Base-by-base conservation (phyloP, 2,888 invertebrate species). In the Gonocerus acuteangulatus region DNA sequence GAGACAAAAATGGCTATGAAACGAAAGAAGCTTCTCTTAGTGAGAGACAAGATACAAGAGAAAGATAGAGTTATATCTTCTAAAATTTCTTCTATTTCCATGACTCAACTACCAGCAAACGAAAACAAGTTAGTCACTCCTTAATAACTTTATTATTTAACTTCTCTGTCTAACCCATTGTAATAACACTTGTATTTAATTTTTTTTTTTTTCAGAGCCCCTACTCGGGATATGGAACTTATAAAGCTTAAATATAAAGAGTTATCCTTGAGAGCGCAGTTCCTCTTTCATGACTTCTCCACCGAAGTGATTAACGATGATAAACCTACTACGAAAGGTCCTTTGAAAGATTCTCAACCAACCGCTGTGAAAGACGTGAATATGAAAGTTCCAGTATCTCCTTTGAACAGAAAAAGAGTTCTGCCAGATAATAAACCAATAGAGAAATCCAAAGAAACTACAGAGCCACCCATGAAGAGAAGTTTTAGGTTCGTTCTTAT, bases 211-310 rank as follows among this genome's bases (percentile, higher is more conserved):
- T 39, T 48, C 47, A 65, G 64, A 57, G 57, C 44, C 36, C 27
- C 45, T 7, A 58, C 19, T 18, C 34, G 62, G 47, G 60, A 59
- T 21, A 47, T 56, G 18, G 64, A 65, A 39, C 36, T 65, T n/a
- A 48, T 60, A 18, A 65, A 42, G 6, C 36, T 65, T 16, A 60
- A 60, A 32, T 49, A 57, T 18, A 65, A 59, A 52, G 64, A 65
- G 34, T 52, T 65, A 42, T 51, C 56, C 22, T 48, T 65, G 32
- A 27, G 60, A 45, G 60, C 62, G 2, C 64, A 65, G 19, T 44
- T 65, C 19, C 48, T 54, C 7, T 48, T 57, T 23, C 57, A 57
- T 42, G 27, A 47, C 27, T 57, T 57, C 21, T 39, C 39, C 3
- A 11, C 13, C 9, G n/a, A n/a, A 4, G n/a, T 15, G 4, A 13